Percentiles rank a stretch among this genome's conserved stretches.
Evolutionary conservation across 2,797 vertebrate genomes (phyloP).

Genomic region (Lophius americanus): DNA sequence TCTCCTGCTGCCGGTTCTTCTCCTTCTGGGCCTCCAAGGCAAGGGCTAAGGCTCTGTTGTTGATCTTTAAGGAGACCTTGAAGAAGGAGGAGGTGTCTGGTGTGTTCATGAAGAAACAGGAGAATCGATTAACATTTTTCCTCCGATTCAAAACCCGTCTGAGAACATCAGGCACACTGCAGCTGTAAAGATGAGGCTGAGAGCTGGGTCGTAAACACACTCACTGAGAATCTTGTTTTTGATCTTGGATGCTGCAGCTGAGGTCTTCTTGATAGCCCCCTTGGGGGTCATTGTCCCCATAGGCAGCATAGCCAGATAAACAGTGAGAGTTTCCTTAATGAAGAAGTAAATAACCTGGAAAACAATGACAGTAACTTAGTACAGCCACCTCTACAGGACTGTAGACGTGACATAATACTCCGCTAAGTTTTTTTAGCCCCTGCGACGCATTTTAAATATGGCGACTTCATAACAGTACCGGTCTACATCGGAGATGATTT

Average conservation of each 20-base stretch:
- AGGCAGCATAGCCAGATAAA: slow-evolving; percentile 16
- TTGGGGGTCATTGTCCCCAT: slow-evolving; percentile 43
- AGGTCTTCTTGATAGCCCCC: slow-evolving; percentile 56
- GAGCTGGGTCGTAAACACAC: slow-evolving; percentile 17
- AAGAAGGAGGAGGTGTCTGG: slow-evolving; percentile 84
- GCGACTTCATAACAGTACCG: too few relatives aligned
- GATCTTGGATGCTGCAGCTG: slow-evolving; percentile 74
- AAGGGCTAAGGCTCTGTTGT: slow-evolving; percentile 81
- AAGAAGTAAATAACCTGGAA: slow-evolving; percentile 21
- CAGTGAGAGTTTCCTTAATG: too few relatives aligned
- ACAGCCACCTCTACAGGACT: too few relatives aligned
- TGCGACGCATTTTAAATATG: too few relatives aligned
- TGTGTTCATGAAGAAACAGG: not conserved
- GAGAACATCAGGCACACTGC: not conserved
- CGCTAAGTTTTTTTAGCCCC: too few relatives aligned
- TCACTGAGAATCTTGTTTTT: slow-evolving; percentile 83
- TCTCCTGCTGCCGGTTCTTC: slow-evolving; percentile 69
- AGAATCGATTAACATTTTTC: not conserved
- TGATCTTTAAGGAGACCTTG: slow-evolving; percentile 82
- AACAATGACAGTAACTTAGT: not conserved
- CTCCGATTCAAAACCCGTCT: not conserved
- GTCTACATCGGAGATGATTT: too few relatives aligned
- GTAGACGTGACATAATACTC: too few relatives aligned
- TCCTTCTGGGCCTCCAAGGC: slow-evolving; percentile 75
- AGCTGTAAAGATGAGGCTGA: too few relatives aligned